Percentiles rank a stretch among this genome's conserved stretches.
Conservation (phyloP, 1,140 invertebrate genomes). For the Euwallacea fornicatus region DNA sequence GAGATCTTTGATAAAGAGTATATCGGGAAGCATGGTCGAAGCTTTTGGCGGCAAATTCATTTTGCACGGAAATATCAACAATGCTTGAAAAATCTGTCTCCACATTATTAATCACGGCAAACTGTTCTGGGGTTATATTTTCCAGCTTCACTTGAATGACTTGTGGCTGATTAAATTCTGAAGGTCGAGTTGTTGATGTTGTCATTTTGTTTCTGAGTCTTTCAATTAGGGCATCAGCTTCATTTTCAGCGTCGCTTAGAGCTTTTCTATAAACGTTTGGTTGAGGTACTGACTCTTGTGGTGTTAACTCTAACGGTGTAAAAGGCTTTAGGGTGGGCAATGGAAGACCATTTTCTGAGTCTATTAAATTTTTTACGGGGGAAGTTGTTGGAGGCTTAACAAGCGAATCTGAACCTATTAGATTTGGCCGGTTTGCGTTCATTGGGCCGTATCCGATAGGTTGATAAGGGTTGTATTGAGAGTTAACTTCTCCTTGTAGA, state of each 20-base stretch:
- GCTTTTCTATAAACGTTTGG: too few species aligned
- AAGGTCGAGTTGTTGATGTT: neutral
- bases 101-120: slow-evolving; percentile 8
- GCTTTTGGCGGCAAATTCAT: slow-evolving; percentile 1
- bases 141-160: slow-evolving; percentile 27
- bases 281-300: too few species aligned
- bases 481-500: neutral
- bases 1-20: slow-evolving; percentile 11
- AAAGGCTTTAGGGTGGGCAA: too few species aligned
- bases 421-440: neutral
- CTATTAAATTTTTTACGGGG: too few species aligned
- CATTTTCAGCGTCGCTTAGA: neutral
- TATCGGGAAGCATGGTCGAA: slow-evolving; percentile 12
- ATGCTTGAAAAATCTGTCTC: slow-evolving; percentile 14
- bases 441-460: too few species aligned
- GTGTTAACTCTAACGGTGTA: too few species aligned
- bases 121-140: slow-evolving; percentile 23
- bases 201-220: neutral
- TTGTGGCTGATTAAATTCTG: neutral
- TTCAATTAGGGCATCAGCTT: slow-evolving; percentile 1
- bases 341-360: too few species aligned
- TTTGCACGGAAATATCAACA: slow-evolving; percentile 5
- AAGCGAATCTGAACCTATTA: slow-evolving; percentile 2
- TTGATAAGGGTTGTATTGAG: neutral
- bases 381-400: neutral